Base-by-base conservation (phyloP, 2,888 invertebrate genomes). In the Eilema caniola region DNA sequence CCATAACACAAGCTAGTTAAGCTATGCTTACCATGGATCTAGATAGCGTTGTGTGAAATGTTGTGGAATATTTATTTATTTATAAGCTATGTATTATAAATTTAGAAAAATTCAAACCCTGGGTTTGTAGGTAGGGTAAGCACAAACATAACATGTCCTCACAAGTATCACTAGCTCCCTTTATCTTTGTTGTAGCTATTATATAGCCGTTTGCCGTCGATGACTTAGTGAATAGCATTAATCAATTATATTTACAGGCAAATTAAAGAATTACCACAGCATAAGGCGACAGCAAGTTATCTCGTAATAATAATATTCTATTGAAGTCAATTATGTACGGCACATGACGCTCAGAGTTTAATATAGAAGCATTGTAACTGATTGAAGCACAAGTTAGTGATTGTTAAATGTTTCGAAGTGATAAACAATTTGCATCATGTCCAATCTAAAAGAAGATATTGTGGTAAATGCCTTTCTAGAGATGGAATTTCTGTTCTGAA, bases 351-450 rank as follows among this genome's bases (percentile, higher is more conserved):
- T 47, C 20, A 47, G 47, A 47, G 47, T 47, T 20, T 47, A 37
- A 14, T 14, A 37, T 37, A 14, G 37, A 37, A 12, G 47, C 47
- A 16, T 16, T 41, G 47, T 47, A 47, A 16, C 47, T 47, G 47
- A 47, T 47, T 47, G 47, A 47, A 20, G 7, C 20, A 47, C 5
- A 47, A 47, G 20, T 47, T 47, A 47, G 47, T 47, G 47, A 47
- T 47, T 47, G 20, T 47, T 47, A 47, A 47, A 47, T 20, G 47
- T 47, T 47, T 7, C 7, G 47, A 47, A 53, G 53, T 53, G 53
- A 53, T 53, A 53, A 53, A 53, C n/a, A n/a, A 53, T 53, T 53
- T 53, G n/a, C 53, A 53, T 53, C n/a, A 53, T 53, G 53, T 47
- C 5, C 8, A 16, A 8, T 53, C 20, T 53, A 2, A n/a, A 16